Conservation (phyloP, 2,888 invertebrate genomes). For the Diplolepis rosae region DNA sequence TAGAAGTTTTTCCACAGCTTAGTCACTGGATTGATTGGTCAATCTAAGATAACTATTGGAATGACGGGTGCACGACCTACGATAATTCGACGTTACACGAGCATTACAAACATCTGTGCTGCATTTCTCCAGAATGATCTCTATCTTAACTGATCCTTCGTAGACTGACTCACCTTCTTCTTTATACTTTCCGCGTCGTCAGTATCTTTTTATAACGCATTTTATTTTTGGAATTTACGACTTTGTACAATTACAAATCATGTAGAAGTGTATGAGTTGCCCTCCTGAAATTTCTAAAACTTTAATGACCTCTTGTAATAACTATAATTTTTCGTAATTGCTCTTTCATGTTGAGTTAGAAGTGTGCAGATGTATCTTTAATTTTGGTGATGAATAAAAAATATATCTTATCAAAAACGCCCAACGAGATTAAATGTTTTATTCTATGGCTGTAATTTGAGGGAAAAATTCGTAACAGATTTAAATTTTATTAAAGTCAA, state of each 20-base stretch:
- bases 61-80: slow-evolving; percentile 12
- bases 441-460: too few species aligned
- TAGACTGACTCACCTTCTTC: not conserved
- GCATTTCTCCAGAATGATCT: slow-evolving; percentile 7
- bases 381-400: not conserved
- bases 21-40: slow-evolving; percentile 4
- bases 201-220: slow-evolving; percentile 19
- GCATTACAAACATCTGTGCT: not conserved
- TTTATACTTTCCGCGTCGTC: slow-evolving; percentile 14
- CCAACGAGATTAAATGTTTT: not conserved
- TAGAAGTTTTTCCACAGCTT: not conserved
- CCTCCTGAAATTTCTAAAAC: slow-evolving; percentile 13
- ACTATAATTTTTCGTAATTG: not conserved
- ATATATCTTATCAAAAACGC: not conserved
- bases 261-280: slow-evolving; percentile 17
- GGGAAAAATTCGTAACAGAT: too few species aligned
- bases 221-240: slow-evolving; percentile 12
- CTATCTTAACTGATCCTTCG: slow-evolving; percentile 13
- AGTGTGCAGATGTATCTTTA: not conserved
- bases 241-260: slow-evolving; percentile 13
- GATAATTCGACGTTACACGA: slow-evolving; percentile 8
- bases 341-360: slow-evolving; percentile 1
- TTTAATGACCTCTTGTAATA: slow-evolving; percentile 18
- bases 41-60: slow-evolving; percentile 6
- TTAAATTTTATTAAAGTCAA: too few species aligned